A percentile compares a stretch with the other conserved stretches of the same genome.
phyloP scores from a whole-genome alignment of 2,113 vertebrate genomes.

The Rhipidura dahli region DNA sequence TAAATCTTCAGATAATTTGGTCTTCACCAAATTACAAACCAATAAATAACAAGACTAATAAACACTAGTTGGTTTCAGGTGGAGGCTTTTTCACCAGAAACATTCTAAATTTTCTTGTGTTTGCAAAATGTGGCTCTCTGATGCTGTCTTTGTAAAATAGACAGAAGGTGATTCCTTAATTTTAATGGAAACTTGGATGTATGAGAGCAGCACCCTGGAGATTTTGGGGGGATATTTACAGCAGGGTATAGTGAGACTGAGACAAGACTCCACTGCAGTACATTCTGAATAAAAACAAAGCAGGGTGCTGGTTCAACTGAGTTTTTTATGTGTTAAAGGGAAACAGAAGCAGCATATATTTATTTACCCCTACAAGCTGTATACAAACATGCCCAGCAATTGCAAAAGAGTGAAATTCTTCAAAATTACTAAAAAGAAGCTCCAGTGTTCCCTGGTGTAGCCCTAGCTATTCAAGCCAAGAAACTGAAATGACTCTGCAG shows the following conservation, averaged over 20 bases:
- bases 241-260: background rate
- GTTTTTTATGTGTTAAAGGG: background rate
- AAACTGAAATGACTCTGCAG: background rate
- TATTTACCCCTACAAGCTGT: background rate
- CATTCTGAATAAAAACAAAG: background rate
- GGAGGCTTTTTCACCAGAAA: background rate
- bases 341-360: background rate
- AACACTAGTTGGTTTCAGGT: background rate
- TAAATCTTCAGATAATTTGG: background rate
- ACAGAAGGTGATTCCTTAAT: background rate
- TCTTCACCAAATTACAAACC: background rate
- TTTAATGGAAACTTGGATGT: background rate
- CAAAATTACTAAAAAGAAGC: background rate
- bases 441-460: background rate
- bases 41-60: background rate
- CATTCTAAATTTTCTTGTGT: background rate
- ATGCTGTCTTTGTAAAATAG: background rate
- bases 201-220: background rate
- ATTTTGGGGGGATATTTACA: background rate
- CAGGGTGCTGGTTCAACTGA: background rate
- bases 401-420: background rate
- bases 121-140: background rate
- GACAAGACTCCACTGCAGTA: background rate
- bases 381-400: background rate
- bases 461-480: background rate